Conservation (phyloP, 2,113 vertebrate genomes). For the Gavia stellata region DNA sequence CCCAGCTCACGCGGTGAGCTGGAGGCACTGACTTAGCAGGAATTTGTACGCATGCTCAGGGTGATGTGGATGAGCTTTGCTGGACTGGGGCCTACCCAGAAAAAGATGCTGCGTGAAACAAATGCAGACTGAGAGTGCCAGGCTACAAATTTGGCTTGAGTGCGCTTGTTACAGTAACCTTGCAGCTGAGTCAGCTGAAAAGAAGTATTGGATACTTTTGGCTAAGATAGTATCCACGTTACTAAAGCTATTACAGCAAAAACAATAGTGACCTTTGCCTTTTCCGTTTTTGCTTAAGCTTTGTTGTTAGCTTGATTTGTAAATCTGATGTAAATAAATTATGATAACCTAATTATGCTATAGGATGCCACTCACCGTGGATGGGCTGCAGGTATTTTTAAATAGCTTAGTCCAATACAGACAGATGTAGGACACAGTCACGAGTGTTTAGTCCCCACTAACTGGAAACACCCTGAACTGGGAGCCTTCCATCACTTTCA, state of each 20-base stretch:
- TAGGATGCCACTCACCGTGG: background rate
- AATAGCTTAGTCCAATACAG: background rate
- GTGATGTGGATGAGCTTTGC: background rate
- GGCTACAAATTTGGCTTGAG: background rate
- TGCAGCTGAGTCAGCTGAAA: background rate
- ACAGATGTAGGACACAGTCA: background rate
- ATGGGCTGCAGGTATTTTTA: background rate
- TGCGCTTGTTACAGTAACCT: background rate
- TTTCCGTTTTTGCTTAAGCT: background rate
- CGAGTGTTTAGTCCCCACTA: background rate
- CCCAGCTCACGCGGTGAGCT: background rate
- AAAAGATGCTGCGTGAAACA: background rate
- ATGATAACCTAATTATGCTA: background rate
- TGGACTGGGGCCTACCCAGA: background rate
- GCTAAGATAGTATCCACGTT: background rate
- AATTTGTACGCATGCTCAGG: background rate
- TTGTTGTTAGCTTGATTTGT: background rate
- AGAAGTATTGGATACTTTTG: background rate
- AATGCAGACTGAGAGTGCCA: background rate
- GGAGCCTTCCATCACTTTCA: background rate
- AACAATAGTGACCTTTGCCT: rapidly evolving
- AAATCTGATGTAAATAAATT: background rate
- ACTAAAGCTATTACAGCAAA: background rate
- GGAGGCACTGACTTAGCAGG: background rate
- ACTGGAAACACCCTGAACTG: background rate